Conservation (phyloP, 1,140 invertebrate genomes). For the Drosophila ironensis region DNA sequence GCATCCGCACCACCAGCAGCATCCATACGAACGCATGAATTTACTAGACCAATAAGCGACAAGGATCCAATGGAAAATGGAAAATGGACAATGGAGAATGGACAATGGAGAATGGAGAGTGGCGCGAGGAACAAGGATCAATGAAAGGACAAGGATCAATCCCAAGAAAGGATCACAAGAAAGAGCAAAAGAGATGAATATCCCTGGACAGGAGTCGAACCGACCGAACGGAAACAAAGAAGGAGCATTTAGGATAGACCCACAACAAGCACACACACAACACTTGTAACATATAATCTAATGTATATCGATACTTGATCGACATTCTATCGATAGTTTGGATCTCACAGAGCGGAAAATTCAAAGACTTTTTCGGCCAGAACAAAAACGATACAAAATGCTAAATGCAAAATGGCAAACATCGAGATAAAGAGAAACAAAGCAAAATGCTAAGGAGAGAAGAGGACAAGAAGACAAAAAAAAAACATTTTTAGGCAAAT, state of each 20-base stretch:
- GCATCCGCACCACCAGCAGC: slow-evolving; percentile 48
- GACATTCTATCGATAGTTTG: background rate
- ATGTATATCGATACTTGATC: slow-evolving; percentile 5
- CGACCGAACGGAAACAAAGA: slow-evolving; percentile 1
- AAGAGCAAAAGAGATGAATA: too few species aligned
- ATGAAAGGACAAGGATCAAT: background rate
- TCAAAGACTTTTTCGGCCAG: slow-evolving; percentile 53
- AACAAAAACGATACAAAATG: slow-evolving; percentile 17
- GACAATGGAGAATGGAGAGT: too few species aligned
- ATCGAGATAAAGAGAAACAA: slow-evolving; percentile 9
- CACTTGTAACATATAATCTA: background rate
- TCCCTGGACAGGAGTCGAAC: background rate
- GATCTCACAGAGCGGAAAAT: slow-evolving; percentile 56
- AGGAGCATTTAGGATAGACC: slow-evolving; percentile 1
- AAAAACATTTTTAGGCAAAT: slow-evolving; percentile 78
- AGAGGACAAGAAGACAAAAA: slow-evolving; percentile 16
- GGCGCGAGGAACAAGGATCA: background rate
- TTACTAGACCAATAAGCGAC: slow-evolving; percentile 74
- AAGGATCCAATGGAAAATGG: too few species aligned
- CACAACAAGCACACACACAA: background rate
- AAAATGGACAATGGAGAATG: too few species aligned
- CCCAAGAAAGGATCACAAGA: background rate
- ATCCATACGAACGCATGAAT: slow-evolving; percentile 78
- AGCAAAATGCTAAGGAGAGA: slow-evolving; percentile 21
- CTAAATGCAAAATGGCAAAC: slow-evolving; percentile 6